Base-by-base conservation (phyloP, 1,140 invertebrate genomes). In the Heterodera schachtii region DNA sequence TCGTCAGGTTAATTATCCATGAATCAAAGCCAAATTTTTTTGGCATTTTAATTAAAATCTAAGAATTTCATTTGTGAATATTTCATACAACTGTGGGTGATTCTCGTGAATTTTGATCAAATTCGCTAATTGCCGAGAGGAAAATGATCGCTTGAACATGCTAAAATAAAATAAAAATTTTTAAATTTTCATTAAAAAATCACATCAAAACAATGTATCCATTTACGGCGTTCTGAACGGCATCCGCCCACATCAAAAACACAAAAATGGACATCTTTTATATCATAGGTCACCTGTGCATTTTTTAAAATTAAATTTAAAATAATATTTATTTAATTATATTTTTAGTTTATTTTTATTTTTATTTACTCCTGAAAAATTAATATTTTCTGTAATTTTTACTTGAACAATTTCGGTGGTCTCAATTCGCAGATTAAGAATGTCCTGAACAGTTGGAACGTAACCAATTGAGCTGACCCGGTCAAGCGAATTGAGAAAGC, bases 371-470 rank as follows among this genome's bases (percentile, higher is more conserved):
- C 31, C 31, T 31, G 31, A n/a, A 76, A 80, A 75, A 31, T 8
- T 11, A 8, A 52, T 52, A 52, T 52, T 8, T 52, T 46, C 64
- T 16, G 13, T 43, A 9, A 44, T 81, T 91, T 91, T 90, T 90
- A 98, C 96, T 98, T 98, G 93, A 99, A 99, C 97, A 90, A 99
- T 99, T 85, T 97, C 98, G 90, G 98, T 99, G 82, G 98, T 99
- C 93, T 99, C 99, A 82, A 99, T 97, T 92, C 97, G 93, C 90
- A 96, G 95, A 91, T 95, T 94, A 86, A 98, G 93, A 92, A 99
- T 98, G 93, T 99, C 98, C 92, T 99, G 97, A 92, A 98, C 96
- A 84, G 95, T 98, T 86, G 97, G 97, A 91, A 97, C 94, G 92
- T 98, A 99, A 88, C 97, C 95, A 91, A 94, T 95, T 87, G 94